Percentiles rank a stretch among this genome's conserved stretches.
phyloP scores from a whole-genome alignment of 2,797 vertebrate species.

The Falco rusticolus region DNA sequence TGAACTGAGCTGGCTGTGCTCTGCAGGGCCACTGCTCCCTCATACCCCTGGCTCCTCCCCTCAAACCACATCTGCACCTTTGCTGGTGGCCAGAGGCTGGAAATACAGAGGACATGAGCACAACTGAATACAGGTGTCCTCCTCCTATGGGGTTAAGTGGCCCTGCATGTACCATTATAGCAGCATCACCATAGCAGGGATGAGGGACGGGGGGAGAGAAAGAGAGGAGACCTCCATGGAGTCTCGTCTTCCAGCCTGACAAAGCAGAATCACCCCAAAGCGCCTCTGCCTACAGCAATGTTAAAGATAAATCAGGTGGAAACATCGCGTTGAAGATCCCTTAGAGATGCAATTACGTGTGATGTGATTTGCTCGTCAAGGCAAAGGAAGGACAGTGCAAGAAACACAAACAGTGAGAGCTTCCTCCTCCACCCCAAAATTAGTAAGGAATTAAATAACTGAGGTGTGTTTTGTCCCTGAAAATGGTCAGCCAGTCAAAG shows the following conservation, averaged over 20 bases:
- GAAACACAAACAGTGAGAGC: not conserved
- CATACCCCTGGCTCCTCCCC: not conserved
- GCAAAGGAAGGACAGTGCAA: not conserved
- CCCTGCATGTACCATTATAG: rapidly evolving
- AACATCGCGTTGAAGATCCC: not conserved
- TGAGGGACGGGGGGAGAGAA: not conserved
- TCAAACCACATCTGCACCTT: not conserved
- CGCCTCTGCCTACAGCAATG: rapidly evolving
- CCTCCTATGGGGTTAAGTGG: not conserved
- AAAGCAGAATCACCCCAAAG: not conserved
- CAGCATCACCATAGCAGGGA: not conserved
- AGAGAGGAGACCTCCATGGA: not conserved
- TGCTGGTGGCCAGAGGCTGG: not conserved
- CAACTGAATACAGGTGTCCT: not conserved
- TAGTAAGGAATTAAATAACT: not conserved
- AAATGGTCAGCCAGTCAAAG: not conserved
- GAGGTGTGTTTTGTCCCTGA: not conserved
- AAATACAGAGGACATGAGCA: not conserved
- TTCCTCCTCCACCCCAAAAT: not conserved
- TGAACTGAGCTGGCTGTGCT: not conserved
- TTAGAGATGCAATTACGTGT: not conserved
- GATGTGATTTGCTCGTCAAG: not conserved
- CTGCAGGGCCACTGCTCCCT: not conserved
- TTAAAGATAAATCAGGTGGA: not conserved
- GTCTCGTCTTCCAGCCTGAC: not conserved